Evolutionary conservation across 2,888 invertebrate genomes (phyloP).

Genomic region (Zootermopsis nevadensis): DNA sequence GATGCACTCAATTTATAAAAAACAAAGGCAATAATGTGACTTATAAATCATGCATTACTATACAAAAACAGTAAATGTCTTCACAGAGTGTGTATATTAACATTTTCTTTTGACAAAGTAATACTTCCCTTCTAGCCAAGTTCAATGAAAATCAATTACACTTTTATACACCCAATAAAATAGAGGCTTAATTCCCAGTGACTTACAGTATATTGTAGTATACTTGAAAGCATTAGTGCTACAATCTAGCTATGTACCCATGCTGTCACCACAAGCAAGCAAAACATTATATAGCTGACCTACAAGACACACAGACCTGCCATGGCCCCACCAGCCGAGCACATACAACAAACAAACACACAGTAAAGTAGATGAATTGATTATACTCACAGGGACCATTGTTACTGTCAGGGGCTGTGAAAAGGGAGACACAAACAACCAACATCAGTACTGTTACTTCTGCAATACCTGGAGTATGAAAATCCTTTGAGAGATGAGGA

Average conservation of each 20-base stretch:
- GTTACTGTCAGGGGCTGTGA: constrained; percentile 88
- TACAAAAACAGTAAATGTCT: too few species aligned
- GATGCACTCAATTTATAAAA: too few species aligned
- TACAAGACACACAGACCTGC: not conserved
- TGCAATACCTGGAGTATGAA: constrained; percentile 30
- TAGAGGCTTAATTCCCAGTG: not conserved
- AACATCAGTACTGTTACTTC: constrained; percentile 51
- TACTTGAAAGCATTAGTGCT: not conserved
- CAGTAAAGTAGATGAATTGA: constrained; percentile 53
- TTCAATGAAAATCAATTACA: too few species aligned
- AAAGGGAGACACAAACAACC: constrained; percentile 61
- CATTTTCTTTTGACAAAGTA: too few species aligned
- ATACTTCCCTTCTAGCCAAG: too few species aligned
- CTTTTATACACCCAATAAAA: too few species aligned
- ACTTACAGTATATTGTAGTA: not conserved
- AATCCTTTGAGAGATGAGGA: constrained; percentile 36
- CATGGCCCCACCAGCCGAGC: constrained; percentile 51
- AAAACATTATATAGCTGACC: not conserved
- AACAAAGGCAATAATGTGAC: too few species aligned
- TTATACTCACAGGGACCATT: constrained; percentile 89
- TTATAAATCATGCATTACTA: too few species aligned
- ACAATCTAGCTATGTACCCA: not conserved
- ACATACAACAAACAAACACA: constrained; percentile 52
- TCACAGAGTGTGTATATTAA: too few species aligned
- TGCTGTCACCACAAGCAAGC: constrained; percentile 8